Evolutionary conservation across 2,888 invertebrate genomes (phyloP).

Genomic region (Amphipyra tragopoginis): DNA sequence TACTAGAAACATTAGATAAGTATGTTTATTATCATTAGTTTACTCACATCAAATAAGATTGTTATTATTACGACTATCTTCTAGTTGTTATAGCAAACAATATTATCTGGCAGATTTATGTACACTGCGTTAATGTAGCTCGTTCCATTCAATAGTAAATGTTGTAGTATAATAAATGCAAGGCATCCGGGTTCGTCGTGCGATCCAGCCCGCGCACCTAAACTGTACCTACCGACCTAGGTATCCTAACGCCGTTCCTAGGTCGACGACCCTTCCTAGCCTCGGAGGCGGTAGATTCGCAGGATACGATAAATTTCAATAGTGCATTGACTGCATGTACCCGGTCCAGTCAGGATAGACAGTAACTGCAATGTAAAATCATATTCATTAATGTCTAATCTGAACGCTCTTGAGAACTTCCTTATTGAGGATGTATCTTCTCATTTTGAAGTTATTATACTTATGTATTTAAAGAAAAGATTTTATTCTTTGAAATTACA

Average conservation of each 20-base stretch:
- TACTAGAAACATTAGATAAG: not conserved
- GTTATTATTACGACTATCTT: constrained; percentile 15
- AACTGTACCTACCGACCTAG: constrained; percentile 74
- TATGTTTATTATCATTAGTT: constrained; percentile 4
- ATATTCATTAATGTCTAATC: constrained; percentile 50
- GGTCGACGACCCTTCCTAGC: constrained; percentile 81
- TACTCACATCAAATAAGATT: not conserved
- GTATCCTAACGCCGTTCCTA: constrained; percentile 83
- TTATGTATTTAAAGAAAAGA: not conserved
- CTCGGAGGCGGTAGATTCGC: constrained; percentile 84
- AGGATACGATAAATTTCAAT: constrained; percentile 89
- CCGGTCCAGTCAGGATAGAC: constrained; percentile 68
- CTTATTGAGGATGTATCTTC: constrained; percentile 1
- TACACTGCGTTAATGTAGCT: constrained; percentile 11
- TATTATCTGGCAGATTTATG: constrained; percentile 17
- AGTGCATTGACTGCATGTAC: constrained; percentile 84
- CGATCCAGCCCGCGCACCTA: constrained; percentile 74
- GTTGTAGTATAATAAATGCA: constrained; percentile 64
- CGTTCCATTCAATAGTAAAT: constrained; percentile 44
- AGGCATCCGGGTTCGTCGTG: constrained; percentile 81
- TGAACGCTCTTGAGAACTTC: constrained; percentile 29
- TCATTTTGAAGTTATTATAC: not conserved
- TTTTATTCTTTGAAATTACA: constrained; percentile 10
- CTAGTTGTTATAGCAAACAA: constrained; percentile 8
- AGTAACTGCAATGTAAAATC: constrained; percentile 63